These are phyloP conservation scores for Branchellion lobata DNA, from an alignment of 2,888 invertebrate genomes.

Conservation along the genomic window DNA sequence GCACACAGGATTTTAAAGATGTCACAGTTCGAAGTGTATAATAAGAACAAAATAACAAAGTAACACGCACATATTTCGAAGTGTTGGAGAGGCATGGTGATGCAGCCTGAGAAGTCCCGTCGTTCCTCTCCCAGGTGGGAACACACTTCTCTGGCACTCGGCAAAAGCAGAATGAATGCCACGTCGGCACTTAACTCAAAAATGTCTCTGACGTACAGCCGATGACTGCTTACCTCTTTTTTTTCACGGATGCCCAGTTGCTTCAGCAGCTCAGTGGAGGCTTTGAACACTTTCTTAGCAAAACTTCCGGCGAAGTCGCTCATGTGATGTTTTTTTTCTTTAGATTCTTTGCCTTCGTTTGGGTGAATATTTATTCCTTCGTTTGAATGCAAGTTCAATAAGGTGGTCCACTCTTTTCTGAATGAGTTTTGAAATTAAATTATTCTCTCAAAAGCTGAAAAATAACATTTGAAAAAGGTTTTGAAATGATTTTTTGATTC, in stretches of 20 bases:
- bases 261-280: background rate
- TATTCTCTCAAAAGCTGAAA: background rate
- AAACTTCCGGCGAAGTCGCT: background rate
- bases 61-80: conserved; percentile 67
- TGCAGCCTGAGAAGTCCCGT: conserved; percentile 78
- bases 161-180: conserved; percentile 86
- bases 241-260: conserved; percentile 57
- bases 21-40: too few relatives aligned
- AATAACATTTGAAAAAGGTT: background rate
- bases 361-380: too few relatives aligned
- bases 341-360: background rate
- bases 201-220: conserved; percentile 89
- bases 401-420: conserved; percentile 1
- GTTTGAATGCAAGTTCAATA: background rate
- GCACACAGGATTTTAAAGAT: too few relatives aligned
- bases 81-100: conserved; percentile 83
- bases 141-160: conserved; percentile 87
- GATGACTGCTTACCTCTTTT: conserved; percentile 56
- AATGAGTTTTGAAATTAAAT: background rate
- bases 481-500: too few relatives aligned
- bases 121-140: conserved; percentile 77
- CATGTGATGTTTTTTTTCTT: too few relatives aligned
- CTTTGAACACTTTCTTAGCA: background rate
- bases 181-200: conserved; percentile 87
- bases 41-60: too few relatives aligned